Base-by-base conservation (phyloP, 2,888 invertebrate genomes). In the Epistrophe grossulariae region DNA sequence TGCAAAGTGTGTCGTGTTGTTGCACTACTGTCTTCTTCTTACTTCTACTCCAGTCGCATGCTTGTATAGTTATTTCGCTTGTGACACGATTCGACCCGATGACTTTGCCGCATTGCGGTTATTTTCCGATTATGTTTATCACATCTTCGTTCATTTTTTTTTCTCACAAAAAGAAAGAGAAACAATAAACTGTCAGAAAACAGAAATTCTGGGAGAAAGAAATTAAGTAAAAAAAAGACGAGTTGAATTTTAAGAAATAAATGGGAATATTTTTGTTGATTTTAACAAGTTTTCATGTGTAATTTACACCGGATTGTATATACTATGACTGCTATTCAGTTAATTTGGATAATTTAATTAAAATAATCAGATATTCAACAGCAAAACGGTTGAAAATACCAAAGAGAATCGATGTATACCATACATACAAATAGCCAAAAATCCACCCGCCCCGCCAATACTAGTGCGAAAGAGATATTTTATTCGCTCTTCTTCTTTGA, bases 71-170 rank as follows among this genome's bases (percentile, higher is more conserved):
- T 59, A 43, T 79, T 87, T 87, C 84, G 50, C 40, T 80, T 74
- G 76, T 88, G 84, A 90, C 91, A 92, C 92, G 92, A 91, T 92
- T 91, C 91, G 91, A 89, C 89, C 89, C 90, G 89, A 88, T 90
- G 89, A 89, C 88, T 89, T 93, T 93, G 92, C 93, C 93, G 93
- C 93, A 93, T 91, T 93, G 93, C 93, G 93, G 93, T 92, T 93
- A 92, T 93, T 90, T 88, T 85, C 90, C 90, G 89, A 90, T 90
- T 90, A 76, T 88, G 89, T 88, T 89, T 55, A 68, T 70, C 52
- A 72, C 68, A 48, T 79, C 50, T 55, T 57, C 77, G 57, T 73
- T 45, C 77, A 57, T 73, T 45, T 35, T 45, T 35, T 57, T n/a
- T 38, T 45, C 17, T 28, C 45, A 48, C 9, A 45, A 45, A 52